These are phyloP conservation scores for Phrynosoma platyrhinos DNA, from an alignment of 2,113 vertebrate species.

Conservation along the genomic window DNA sequence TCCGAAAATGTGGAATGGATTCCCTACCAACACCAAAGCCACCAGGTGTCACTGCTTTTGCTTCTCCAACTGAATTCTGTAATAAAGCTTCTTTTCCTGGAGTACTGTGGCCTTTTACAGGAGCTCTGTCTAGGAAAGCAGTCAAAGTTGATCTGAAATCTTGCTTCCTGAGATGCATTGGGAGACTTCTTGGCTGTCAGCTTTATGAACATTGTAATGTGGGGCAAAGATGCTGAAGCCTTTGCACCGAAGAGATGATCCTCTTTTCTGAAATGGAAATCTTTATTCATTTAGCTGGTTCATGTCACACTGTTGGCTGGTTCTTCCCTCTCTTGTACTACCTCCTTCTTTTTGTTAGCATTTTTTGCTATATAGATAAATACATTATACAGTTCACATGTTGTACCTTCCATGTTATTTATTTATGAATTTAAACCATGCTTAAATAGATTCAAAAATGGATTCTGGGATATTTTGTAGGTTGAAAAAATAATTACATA, in stretches of 20 bases:
- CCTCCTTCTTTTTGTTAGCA: not conserved
- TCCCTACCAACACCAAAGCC: no score
- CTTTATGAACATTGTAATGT: not conserved
- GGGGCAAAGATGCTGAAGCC: accelerated
- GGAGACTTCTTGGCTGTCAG: not conserved
- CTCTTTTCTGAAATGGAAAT: not conserved
- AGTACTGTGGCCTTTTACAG: not conserved
- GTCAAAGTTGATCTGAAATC: not conserved
- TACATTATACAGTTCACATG: not conserved
- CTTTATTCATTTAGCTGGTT: not conserved
- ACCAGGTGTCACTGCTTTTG: no score
- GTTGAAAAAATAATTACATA: no score
- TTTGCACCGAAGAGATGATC: not conserved
- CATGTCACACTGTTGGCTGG: not conserved
- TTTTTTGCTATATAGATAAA: not conserved
- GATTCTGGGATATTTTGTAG: no score
- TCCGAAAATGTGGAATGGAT: no score
- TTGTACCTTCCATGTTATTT: not conserved
- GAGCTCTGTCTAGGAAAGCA: not conserved
- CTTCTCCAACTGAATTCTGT: not conserved
- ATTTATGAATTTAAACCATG: not conserved
- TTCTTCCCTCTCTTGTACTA: conserved; percentile 10
- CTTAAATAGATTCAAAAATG: no score
- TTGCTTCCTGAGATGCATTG: not conserved
- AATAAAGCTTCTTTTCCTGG: not conserved